Percentiles rank a stretch among this genome's conserved stretches.
Evolutionary conservation across 2,113 vertebrate genomes (phyloP).

Genomic region (Corythornis cristatus): DNA sequence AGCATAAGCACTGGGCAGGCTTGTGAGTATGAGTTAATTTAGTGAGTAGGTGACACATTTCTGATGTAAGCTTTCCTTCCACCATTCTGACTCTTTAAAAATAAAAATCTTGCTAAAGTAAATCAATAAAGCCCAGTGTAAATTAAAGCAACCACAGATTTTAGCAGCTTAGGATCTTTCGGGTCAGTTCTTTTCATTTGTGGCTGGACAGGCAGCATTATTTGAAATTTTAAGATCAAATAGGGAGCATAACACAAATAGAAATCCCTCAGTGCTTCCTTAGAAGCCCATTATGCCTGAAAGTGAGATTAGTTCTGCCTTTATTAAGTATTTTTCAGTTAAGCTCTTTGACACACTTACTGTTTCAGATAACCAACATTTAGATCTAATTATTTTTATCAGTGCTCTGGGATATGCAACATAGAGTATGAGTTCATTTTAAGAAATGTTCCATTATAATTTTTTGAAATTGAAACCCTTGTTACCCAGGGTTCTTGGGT

Average conservation of each 20-base stretch:
- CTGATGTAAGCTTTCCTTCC: neutral
- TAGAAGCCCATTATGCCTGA: neutral
- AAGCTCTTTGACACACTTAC: neutral
- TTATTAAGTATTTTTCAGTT: neutral
- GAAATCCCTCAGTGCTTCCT: neutral
- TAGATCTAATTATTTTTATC: neutral
- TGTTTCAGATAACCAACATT: neutral
- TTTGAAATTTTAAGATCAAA: neutral
- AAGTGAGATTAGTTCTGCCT: neutral
- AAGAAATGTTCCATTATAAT: neutral
- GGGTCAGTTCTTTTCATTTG: rapidly evolving
- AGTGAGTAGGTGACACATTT: neutral
- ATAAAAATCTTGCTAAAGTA: neutral
- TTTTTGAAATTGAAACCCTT: neutral
- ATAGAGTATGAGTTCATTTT: neutral
- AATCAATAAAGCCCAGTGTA: neutral
- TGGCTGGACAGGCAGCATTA: neutral
- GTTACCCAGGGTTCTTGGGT: rapidly evolving
- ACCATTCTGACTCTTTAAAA: rapidly evolving
- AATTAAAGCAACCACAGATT: neutral
- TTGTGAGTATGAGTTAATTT: neutral
- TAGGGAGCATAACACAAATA: neutral
- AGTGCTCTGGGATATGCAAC: neutral
- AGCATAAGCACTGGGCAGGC: neutral
- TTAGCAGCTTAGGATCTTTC: neutral